Conservation (phyloP, 2,888 invertebrate species). For the Seira musarum region DNA sequence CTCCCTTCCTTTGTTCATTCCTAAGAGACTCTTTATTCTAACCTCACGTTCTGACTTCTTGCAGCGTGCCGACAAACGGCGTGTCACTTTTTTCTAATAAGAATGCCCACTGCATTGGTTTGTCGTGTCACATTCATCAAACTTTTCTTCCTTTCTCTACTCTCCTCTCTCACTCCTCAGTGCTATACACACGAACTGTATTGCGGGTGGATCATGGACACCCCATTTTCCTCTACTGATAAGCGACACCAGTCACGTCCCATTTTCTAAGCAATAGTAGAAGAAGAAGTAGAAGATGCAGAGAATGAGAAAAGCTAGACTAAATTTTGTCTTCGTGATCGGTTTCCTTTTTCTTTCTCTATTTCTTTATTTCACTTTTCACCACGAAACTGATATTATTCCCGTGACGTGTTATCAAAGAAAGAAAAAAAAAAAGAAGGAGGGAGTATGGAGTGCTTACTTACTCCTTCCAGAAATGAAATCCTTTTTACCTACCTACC, state of each 20-base stretch:
- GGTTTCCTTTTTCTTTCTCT: slow-evolving; percentile 25
- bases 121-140: slow-evolving; percentile 36
- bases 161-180: too few species aligned
- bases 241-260: slow-evolving; percentile 47
- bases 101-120: background rate
- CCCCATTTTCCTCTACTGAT: slow-evolving; percentile 16
- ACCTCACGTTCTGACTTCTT: too few species aligned
- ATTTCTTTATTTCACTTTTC: slow-evolving; percentile 16
- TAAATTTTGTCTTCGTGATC: slow-evolving; percentile 44
- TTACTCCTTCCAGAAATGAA: background rate
- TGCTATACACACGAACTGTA: too few species aligned
- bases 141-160: slow-evolving; percentile 23
- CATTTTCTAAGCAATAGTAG: background rate
- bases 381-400: slow-evolving; percentile 3
- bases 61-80: too few species aligned
- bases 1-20: too few species aligned
- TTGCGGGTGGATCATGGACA: too few species aligned
- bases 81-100: too few species aligned
- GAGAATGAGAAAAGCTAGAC: slow-evolving; percentile 18
- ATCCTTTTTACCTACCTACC: too few species aligned
- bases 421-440: background rate
- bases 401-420: background rate
- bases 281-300: slow-evolving; percentile 28
- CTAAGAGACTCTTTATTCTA: too few species aligned
- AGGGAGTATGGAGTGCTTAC: too few species aligned